These are phyloP conservation scores for Nothobranchius furzeri DNA, from an alignment of 2,113 vertebrate genomes.

Conservation along the genomic window DNA sequence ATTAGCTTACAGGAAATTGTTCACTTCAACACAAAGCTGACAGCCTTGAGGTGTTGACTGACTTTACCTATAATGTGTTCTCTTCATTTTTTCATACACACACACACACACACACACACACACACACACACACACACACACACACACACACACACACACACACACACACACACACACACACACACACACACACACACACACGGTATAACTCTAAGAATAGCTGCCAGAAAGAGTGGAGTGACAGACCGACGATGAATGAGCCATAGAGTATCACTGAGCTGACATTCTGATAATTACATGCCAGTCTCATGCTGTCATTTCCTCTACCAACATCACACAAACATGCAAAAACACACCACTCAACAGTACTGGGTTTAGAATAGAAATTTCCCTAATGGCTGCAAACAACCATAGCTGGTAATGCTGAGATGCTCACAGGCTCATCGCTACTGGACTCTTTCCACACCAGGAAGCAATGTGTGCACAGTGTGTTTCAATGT, in stretches of 20 bases:
- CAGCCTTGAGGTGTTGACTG: constrained; percentile 39
- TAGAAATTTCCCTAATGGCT: constrained; percentile 8
- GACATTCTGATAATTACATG: constrained; percentile 76
- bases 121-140: constrained; percentile 14
- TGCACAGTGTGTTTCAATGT: constrained; percentile 11
- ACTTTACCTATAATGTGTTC: constrained; percentile 21
- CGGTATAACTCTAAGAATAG: constrained; percentile 27
- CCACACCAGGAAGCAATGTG: constrained; percentile 13
- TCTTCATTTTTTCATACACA: background rate
- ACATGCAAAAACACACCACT: constrained; percentile 21
- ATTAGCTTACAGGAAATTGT: constrained; percentile 27
- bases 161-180: background rate
- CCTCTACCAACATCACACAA: constrained; percentile 34
- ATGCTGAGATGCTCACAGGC: background rate
- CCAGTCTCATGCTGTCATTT: constrained; percentile 71
- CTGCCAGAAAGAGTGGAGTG: constrained; percentile 45
- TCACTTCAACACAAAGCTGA: background rate
- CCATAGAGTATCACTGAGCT: constrained; percentile 60
- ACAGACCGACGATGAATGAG: constrained; percentile 68
- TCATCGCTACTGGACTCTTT: background rate
- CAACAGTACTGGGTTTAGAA: constrained; percentile 1
- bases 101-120: constrained; percentile 3
- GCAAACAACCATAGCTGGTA: background rate
- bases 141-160: background rate
- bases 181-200: constrained; percentile 15